Evolutionary conservation across 2,113 vertebrate species (phyloP).

Genomic region (Colistium nudipinnis): DNA sequence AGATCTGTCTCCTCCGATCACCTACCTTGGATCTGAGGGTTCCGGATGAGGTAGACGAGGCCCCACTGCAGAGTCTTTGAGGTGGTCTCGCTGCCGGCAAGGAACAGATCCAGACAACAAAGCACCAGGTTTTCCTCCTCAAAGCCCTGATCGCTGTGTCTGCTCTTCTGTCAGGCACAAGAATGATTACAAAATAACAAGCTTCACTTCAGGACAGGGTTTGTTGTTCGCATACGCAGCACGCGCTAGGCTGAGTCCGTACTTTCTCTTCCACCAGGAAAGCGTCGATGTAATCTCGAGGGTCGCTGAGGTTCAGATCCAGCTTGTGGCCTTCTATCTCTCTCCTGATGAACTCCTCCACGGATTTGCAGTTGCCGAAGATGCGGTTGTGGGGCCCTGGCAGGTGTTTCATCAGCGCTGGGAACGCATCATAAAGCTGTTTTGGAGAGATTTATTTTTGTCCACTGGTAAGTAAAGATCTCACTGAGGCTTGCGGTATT

Average conservation of each 20-base stretch:
- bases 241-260: neutral
- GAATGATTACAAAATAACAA: neutral
- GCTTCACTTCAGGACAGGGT: neutral
- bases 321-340: conserved; percentile 81
- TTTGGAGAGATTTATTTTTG: neutral
- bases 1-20: neutral
- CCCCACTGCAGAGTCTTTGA: conserved; percentile 91
- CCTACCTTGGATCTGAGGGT: conserved; percentile 87
- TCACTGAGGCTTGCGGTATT: neutral
- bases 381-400: conserved; percentile 84
- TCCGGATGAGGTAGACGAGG: conserved; percentile 86
- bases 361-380: conserved; percentile 59
- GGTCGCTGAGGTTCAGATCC: conserved; percentile 79
- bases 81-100: conserved; percentile 92
- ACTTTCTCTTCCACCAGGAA: conserved; percentile 86
- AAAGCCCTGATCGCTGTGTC: conserved; percentile 66
- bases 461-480: neutral
- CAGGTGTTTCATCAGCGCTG: conserved; percentile 79
- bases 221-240: neutral
- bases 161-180: conserved; percentile 41
- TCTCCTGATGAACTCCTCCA: conserved; percentile 69
- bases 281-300: conserved; percentile 85
- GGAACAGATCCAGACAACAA: conserved; percentile 89
- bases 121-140: conserved; percentile 84
- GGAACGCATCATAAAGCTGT: conserved; percentile 84